Percentiles rank a stretch among this genome's conserved stretches.
Conservation (phyloP, 2,113 vertebrate species). For the Morone saxatilis region DNA sequence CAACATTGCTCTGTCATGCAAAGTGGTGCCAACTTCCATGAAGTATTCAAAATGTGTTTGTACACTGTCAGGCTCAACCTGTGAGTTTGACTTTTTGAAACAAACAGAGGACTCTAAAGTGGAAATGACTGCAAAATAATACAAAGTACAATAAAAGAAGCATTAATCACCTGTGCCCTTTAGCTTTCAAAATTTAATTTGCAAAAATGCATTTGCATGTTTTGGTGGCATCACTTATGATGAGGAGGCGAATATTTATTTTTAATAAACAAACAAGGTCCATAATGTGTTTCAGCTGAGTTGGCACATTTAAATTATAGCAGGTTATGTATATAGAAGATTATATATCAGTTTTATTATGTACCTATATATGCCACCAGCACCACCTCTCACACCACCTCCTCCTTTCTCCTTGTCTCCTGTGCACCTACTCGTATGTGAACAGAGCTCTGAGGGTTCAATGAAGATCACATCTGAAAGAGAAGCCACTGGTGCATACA, state of each 20-base stretch:
- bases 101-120: constrained; percentile 35
- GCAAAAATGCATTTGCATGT: constrained; percentile 35
- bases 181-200: constrained; percentile 39
- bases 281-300: constrained; percentile 28
- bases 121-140: constrained; percentile 30
- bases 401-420: constrained; percentile 42
- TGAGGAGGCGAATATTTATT: constrained; percentile 22
- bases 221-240: background rate
- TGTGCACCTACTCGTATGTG: constrained; percentile 40
- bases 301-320: constrained; percentile 26
- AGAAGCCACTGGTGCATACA: constrained; percentile 62
- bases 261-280: constrained; percentile 30
- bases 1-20: constrained; percentile 56
- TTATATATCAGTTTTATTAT: constrained; percentile 40
- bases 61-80: constrained; percentile 25
- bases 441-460: constrained; percentile 59
- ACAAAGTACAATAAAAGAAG: constrained; percentile 25
- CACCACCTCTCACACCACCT: constrained; percentile 36
- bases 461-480: constrained; percentile 71
- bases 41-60: constrained; percentile 59
- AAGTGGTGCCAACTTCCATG: constrained; percentile 45
- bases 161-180: constrained; percentile 47
- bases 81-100: constrained; percentile 20
- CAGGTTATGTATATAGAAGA: constrained; percentile 22
- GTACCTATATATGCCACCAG: constrained; percentile 39